These are phyloP conservation scores for Osmoderma eremita DNA, from an alignment of 2,888 invertebrate species.

Conservation along the genomic window DNA sequence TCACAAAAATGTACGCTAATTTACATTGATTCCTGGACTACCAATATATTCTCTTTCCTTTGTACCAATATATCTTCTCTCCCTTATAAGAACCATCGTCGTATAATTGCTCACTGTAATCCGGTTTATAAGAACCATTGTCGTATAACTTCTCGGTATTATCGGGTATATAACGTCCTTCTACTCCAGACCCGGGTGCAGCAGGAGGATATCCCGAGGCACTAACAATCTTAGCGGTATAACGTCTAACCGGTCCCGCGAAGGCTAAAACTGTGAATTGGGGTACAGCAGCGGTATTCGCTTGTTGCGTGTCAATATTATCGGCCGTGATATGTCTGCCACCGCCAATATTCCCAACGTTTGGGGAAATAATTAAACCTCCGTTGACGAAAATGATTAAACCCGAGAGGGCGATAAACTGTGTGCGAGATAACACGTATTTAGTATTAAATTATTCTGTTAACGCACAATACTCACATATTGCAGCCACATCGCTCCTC, in stretches of 20 bases:
- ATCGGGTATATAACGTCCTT: constrained; percentile 52
- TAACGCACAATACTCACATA: constrained; percentile 29
- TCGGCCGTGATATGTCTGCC: constrained; percentile 18
- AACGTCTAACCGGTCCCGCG: constrained; percentile 37
- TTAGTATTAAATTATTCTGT: constrained; percentile 31
- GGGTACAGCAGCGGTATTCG: constrained; percentile 13
- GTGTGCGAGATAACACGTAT: constrained; percentile 9
- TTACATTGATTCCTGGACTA: constrained; percentile 13
- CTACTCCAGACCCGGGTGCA: constrained; percentile 49
- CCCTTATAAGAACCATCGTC: constrained; percentile 58
- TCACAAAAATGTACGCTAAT: not conserved
- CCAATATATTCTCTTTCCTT: constrained; percentile 41
- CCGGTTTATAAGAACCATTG: constrained; percentile 37
- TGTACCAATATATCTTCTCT: constrained; percentile 45
- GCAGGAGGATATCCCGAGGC: constrained; percentile 47
- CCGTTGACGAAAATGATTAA: constrained; percentile 17
- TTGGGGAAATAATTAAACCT: constrained; percentile 28
- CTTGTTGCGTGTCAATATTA: constrained; percentile 13
- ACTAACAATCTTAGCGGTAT: constrained; percentile 30
- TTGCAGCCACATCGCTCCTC: constrained; percentile 18
- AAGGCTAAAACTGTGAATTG: constrained; percentile 37
- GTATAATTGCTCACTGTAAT: constrained; percentile 49
- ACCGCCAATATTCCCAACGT: constrained; percentile 15
- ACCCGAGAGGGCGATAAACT: constrained; percentile 18
- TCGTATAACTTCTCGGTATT: constrained; percentile 47